A percentile compares a stretch with the other conserved stretches of the same genome.
Evolutionary conservation across 2,113 vertebrate species (phyloP).

Genomic region (Otocyon megalotis): DNA sequence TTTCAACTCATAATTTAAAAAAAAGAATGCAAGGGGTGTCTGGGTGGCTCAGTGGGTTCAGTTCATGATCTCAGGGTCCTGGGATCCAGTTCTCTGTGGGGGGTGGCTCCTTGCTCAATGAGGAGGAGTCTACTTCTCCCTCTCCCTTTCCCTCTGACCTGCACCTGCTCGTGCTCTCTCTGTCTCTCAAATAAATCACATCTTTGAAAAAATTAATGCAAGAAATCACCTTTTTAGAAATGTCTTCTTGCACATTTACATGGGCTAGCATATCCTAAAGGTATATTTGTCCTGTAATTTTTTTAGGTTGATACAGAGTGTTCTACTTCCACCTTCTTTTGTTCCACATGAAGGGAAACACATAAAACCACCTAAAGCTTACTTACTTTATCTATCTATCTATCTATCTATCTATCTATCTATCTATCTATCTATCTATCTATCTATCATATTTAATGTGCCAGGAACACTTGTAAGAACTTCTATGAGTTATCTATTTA

Average conservation of each 20-base stretch:
- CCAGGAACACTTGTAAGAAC: not conserved
- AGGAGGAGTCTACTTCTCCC: not conserved
- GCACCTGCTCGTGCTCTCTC: not conserved
- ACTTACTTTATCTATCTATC: too few relatives aligned
- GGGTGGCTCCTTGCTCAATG: too few relatives aligned
- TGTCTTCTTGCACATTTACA: conserved; percentile 73
- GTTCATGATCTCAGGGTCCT: too few relatives aligned
- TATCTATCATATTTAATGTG: not conserved
- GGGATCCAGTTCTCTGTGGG: too few relatives aligned
- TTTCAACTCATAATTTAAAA: conserved; percentile 57
- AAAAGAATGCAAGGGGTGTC: not conserved
- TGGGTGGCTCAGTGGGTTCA: too few relatives aligned
- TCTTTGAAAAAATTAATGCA: not conserved
- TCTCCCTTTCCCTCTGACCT: not conserved
- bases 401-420: too few relatives aligned
- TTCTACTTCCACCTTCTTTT: conserved; percentile 48
- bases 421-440: too few relatives aligned
- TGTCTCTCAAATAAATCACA: not conserved
- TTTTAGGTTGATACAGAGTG: conserved; percentile 68
- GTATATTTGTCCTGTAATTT: conserved; percentile 53
- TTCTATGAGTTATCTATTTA: not conserved
- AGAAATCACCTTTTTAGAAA: conserved; percentile 40
- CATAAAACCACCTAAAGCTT: conserved; percentile 73
- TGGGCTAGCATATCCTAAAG: conserved; percentile 71
- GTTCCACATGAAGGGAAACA: conserved; percentile 76